Evolutionary conservation across 1,140 invertebrate species (phyloP).

Genomic region (Drosophila sp.): DNA sequence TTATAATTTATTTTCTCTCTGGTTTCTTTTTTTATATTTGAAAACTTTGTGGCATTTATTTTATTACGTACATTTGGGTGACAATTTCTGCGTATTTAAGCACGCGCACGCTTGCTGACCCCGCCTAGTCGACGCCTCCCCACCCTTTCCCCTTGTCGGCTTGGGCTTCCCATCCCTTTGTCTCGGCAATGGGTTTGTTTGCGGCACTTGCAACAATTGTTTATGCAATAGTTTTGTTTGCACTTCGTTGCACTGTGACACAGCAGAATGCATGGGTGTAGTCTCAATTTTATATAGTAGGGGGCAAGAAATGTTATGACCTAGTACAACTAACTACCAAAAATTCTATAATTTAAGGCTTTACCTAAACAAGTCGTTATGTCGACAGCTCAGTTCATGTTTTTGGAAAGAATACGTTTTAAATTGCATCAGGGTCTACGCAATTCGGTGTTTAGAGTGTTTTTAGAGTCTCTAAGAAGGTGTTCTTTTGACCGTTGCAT

Average conservation of each 20-base stretch:
- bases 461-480: no score
- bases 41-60: slow-evolving; percentile 27
- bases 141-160: neutral
- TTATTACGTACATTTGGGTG: slow-evolving; percentile 41
- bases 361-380: no score
- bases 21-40: slow-evolving; percentile 26
- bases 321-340: no score
- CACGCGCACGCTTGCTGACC: slow-evolving; percentile 54
- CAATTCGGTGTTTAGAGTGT: no score
- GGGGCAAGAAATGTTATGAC: neutral
- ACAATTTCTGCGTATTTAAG: slow-evolving; percentile 62
- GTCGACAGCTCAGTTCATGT: no score
- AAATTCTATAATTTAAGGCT: no score
- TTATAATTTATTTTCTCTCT: slow-evolving; percentile 51
- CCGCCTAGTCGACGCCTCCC: slow-evolving; percentile 13
- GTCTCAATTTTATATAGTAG: neutral
- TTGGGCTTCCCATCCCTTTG: neutral
- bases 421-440: no score
- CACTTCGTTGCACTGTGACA: slow-evolving; percentile 29
- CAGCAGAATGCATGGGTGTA: neutral
- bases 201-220: slow-evolving; percentile 59
- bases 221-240: slow-evolving; percentile 59
- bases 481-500: no score
- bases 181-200: slow-evolving; percentile 34
- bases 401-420: no score